Evolutionary conservation across 2,888 invertebrate genomes (phyloP), one percentile per base, ranked within the genome.

Genomic region (Catocala fraxini): DNA sequence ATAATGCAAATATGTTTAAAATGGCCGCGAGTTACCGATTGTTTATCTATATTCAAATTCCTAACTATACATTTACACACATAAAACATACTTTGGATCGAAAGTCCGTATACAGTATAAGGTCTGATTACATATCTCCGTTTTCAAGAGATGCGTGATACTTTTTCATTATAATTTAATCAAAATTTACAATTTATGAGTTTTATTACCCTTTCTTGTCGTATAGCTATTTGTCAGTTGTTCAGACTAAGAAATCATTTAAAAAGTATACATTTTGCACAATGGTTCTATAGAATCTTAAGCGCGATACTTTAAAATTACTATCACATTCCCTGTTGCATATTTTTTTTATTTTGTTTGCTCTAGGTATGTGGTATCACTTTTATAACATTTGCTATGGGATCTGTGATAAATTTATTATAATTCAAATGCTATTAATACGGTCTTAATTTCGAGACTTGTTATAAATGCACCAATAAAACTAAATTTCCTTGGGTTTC

Each of bases 41-140:
- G 58, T 73, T 73, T 79, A 70, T 59, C 74, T 80, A 80, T 70
- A 77, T 75, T 75, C 62, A 63, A 68, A 76, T 69, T 75, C 62
- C 79, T 81, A 81, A 70, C 80, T 83, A 82, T 83, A 85, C 81
- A 84, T 79, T 77, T 78, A 82, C 79, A 80, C 77, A 76, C 79
- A 77, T 73, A 77, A 71, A 77, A 65, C 53, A 49, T 34, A 77
- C 72, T 80, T 83, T 80, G 78, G 76, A 77, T 79, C 54, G 63
- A 72, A 68, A 77, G 61, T 68, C 73, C 75, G 71, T 75, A 71
- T 73, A 75, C 69, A 67, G 56, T 35, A 51, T 70, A 77, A 76
- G 65, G 78, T 76, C 70, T 61, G 68, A 51, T 56, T 58, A 61
- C 55, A 48, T 52, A 58, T 43, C 52, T 58, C 52, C 47, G 52